Percentiles rank a stretch among this genome's conserved stretches.
Evolutionary conservation across 2,113 vertebrate genomes (phyloP).

Genomic region (Xiphias gladius): DNA sequence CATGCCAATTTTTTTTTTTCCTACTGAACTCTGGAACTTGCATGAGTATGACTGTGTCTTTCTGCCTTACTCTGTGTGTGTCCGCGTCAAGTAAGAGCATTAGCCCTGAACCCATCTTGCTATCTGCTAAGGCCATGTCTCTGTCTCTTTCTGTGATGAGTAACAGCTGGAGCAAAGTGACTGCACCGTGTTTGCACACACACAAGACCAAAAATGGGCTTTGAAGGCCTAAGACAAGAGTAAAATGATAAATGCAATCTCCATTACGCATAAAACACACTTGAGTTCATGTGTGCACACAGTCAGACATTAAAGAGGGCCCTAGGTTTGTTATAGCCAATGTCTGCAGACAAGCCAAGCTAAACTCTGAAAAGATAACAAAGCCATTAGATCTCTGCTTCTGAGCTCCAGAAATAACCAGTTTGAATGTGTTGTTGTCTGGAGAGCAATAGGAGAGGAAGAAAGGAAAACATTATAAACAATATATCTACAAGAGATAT

Average conservation of each 20-base stretch:
- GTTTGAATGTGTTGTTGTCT: conserved; percentile 12
- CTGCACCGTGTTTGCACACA: neutral
- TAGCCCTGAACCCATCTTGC: conserved; percentile 4
- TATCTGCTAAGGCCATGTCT: conserved; percentile 13
- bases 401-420: conserved; percentile 52
- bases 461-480: neutral
- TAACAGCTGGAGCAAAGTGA: conserved; percentile 32
- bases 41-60: neutral
- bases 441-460: conserved; percentile 1
- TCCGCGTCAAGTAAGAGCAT: neutral
- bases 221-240: neutral
- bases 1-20: neutral
- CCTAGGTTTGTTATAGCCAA: conserved; percentile 1
- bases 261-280: neutral
- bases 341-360: conserved; percentile 26
- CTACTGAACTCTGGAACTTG: neutral
- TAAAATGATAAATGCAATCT: conserved; percentile 8
- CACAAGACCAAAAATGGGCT: conserved; percentile 9
- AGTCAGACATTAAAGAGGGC: conserved; percentile 11
- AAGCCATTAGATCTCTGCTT: conserved; percentile 6
- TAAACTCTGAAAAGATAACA: conserved; percentile 34
- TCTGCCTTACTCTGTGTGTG: neutral
- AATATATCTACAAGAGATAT: neutral
- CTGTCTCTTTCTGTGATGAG: conserved; percentile 14
- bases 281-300: neutral